Evolutionary conservation across 2,888 invertebrate genomes (phyloP), one percentile per base, ranked within the genome.

Genomic region (Drosophila peninsularis): DNA sequence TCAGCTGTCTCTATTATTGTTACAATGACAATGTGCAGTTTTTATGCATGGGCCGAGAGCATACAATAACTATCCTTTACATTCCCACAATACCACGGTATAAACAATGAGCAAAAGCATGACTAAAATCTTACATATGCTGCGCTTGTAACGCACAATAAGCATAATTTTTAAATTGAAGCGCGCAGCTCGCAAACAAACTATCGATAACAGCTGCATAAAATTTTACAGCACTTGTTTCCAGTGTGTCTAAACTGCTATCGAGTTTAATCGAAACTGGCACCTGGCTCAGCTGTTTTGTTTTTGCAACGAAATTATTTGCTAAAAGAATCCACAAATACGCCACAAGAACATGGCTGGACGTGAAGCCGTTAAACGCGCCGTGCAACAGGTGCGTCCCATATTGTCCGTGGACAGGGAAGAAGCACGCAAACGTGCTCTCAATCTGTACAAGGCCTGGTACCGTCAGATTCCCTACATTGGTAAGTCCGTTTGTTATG

Each of bases 361-460:
- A 76, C 91, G 92, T 66, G 92, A 92, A 91, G 93, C 94, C 77
- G 92, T 93, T 17, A 93, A 92, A 88, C 91, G 92, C 71, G 92
- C 93, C 50, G 90, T 93, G 52, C 95, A 95, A 89, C 95, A 95
- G 92, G 98, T 97, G 34, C 96, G 95, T 91, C 98, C 98, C 34
- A 94, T 99, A 86, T 93, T 98, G 75, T 98, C 98, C 1, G 86
- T 95, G 57, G 95, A 95, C 91, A 93, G 93, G 45, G 93, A 93
- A 5, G 98, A 98, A 92, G 98, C 98, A 1, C 95, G 95, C 83
- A 94, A 94, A 90, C 94, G 98, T 91, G 98, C 97, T 1, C 91
- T 98, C 10, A 96, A 95, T 92, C 94, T 99, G 62, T 99, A 98
- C 92, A 97, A 96, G 93, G 96, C 98, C 62, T 99, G 98, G 98